Conservation (phyloP, 2,888 invertebrate species). For the Corythucha ciliata region DNA sequence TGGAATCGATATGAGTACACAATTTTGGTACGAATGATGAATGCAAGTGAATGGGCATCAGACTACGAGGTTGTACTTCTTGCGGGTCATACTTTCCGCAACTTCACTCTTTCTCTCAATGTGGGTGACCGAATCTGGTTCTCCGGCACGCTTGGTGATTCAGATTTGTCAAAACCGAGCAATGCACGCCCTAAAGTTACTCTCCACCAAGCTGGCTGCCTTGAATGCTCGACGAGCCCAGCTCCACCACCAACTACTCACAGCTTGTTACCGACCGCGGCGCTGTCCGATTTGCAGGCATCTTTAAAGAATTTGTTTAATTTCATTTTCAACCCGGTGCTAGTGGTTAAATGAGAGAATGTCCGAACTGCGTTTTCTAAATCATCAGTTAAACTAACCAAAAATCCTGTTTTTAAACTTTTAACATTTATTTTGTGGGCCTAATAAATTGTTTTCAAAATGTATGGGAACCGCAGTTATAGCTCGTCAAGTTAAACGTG, state of each 20-base stretch:
- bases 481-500: no score
- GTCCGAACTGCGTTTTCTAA: neutral
- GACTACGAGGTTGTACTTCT: constrained; percentile 9
- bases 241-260: constrained; percentile 9
- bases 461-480: no score
- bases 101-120: constrained; percentile 18
- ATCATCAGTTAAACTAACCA: no score
- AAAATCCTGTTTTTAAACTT: no score
- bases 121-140: constrained; percentile 27
- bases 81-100: constrained; percentile 21
- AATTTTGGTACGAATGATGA: constrained; percentile 21
- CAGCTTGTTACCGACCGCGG: constrained; percentile 5
- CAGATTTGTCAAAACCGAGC: neutral
- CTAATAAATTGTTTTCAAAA: no score
- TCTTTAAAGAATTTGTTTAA: constrained; percentile 67
- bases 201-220: constrained; percentile 23
- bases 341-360: constrained; percentile 47
- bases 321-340: constrained; percentile 65
- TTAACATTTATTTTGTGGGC: no score
- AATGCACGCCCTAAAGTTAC: constrained; percentile 3
- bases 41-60: constrained; percentile 18
- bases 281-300: constrained; percentile 49
- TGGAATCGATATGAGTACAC: constrained; percentile 47
- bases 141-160: constrained; percentile 16
- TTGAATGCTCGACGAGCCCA: constrained; percentile 11